Evolutionary conservation across 1,140 invertebrate genomes (phyloP).

Genomic region (Nymphalis io): DNA sequence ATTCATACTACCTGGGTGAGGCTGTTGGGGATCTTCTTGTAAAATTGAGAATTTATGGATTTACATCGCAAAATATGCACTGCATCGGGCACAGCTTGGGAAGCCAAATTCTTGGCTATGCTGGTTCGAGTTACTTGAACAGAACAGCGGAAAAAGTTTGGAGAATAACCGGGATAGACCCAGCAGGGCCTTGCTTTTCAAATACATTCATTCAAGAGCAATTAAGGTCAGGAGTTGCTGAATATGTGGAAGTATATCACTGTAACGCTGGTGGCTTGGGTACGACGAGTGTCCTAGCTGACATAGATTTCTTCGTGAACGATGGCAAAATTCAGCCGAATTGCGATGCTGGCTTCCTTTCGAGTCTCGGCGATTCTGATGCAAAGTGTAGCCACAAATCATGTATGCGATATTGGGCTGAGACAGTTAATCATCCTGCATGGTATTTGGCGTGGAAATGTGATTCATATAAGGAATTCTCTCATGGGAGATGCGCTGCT

Average conservation of each 20-base stretch:
- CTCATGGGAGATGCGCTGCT: slow-evolving; percentile 52
- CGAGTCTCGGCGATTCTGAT: slow-evolving; percentile 60
- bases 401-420: slow-evolving; percentile 62
- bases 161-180: slow-evolving; percentile 82
- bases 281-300: slow-evolving; percentile 79
- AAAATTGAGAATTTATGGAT: slow-evolving; percentile 49
- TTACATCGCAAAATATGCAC: slow-evolving; percentile 70
- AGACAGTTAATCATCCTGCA: slow-evolving; percentile 54
- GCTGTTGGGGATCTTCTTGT: slow-evolving; percentile 59
- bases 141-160: slow-evolving; percentile 58
- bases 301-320: slow-evolving; percentile 84
- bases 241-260: slow-evolving; percentile 83
- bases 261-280: slow-evolving; percentile 81
- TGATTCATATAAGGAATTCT: slow-evolving; percentile 59
- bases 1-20: slow-evolving; percentile 57
- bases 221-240: slow-evolving; percentile 75
- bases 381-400: slow-evolving; percentile 72
- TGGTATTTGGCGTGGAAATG: slow-evolving; percentile 65
- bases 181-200: slow-evolving; percentile 84
- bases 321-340: slow-evolving; percentile 81
- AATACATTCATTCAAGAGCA: slow-evolving; percentile 76
- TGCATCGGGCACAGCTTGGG: slow-evolving; percentile 79
- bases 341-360: slow-evolving; percentile 69
- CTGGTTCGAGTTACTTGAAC: slow-evolving; percentile 58
- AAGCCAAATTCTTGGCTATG: slow-evolving; percentile 75